Conservation (phyloP, 2,888 invertebrate genomes). For the Syrphus vitripennis region DNA sequence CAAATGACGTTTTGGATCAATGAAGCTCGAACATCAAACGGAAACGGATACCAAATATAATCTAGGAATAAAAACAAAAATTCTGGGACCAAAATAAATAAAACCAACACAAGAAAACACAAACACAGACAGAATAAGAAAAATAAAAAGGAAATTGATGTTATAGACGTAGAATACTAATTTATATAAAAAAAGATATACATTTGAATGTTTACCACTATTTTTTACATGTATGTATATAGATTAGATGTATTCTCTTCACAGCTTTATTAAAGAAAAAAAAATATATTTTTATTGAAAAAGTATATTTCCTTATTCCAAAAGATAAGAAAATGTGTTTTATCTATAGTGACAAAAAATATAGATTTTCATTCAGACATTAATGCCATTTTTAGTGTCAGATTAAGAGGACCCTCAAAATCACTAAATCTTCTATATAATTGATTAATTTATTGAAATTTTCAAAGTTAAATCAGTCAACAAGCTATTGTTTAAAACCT, state of each 20-base stretch:
- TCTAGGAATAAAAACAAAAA: slow-evolving; percentile 14
- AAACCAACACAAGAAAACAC: not conserved
- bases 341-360: too few relatives aligned
- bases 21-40: not conserved
- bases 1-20: not conserved
- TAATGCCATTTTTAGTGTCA: too few relatives aligned
- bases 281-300: not conserved
- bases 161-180: slow-evolving; percentile 47
- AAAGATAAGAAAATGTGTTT: too few relatives aligned
- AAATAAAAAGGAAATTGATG: slow-evolving; percentile 56
- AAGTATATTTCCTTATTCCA: too few relatives aligned
- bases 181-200: slow-evolving; percentile 36
- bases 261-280: not conserved
- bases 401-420: too few relatives aligned
- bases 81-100: slow-evolving; percentile 53
- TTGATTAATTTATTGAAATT: too few relatives aligned
- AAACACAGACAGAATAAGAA: not conserved
- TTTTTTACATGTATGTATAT: slow-evolving; percentile 42
- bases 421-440: too few relatives aligned
- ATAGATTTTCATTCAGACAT: too few relatives aligned
- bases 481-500: not conserved
- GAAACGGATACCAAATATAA: slow-evolving; percentile 14
- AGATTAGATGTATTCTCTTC: not conserved
- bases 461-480: not conserved
- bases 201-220: slow-evolving; percentile 53